A percentile compares a stretch with the other conserved stretches of the same genome.
These are phyloP conservation scores for Limnephilus rhombicus DNA, from an alignment of 2,888 invertebrate species.

Conservation along the genomic window DNA sequence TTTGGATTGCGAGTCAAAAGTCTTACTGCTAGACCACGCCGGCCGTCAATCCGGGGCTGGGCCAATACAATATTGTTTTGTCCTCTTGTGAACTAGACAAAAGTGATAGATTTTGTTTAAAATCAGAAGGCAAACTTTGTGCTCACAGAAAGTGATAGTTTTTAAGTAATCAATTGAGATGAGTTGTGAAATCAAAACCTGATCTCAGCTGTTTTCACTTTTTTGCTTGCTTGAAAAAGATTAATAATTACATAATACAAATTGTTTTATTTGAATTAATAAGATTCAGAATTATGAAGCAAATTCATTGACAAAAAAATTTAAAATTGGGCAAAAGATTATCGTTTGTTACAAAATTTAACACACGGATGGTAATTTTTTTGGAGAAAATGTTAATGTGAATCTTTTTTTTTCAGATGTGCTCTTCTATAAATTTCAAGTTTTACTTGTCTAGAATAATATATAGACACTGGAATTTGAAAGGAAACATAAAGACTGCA, in stretches of 20 bases:
- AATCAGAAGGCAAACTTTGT: not conserved
- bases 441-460: constrained; percentile 34
- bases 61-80: no score
- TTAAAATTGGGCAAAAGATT: not conserved
- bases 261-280: not conserved
- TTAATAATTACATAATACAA: not conserved
- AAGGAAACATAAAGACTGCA: not conserved
- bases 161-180: not conserved
- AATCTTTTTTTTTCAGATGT: constrained; percentile 60
- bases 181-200: not conserved
- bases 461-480: not conserved
- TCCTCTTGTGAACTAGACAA: no score
- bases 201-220: not conserved
- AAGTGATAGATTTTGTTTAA: not conserved
- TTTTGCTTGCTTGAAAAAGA: not conserved
- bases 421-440: constrained; percentile 63
- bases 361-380: not conserved
- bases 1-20: no score
- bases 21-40: no score
- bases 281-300: not conserved
- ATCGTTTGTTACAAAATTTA: not conserved
- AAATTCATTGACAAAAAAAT: not conserved
- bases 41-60: no score
- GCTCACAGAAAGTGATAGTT: not conserved
- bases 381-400: not conserved